phyloP scores from a whole-genome alignment of 2,113 vertebrate species.

The Phodopus roborovskii region DNA sequence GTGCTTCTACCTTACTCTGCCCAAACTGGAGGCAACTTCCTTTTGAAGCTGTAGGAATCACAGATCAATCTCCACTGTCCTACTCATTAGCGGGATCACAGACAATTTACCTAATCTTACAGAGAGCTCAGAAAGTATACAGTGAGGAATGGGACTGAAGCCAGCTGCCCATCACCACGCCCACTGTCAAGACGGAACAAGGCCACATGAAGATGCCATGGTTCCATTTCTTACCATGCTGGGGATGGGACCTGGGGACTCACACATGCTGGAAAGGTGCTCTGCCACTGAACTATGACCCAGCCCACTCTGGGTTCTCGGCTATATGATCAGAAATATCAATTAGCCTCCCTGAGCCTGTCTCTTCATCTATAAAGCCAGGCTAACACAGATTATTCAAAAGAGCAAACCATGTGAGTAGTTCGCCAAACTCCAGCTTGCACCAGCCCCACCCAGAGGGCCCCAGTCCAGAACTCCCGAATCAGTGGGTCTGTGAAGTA shows the following conservation, averaged over 20 bases:
- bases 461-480: background rate
- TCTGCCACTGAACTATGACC: background rate
- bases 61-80: background rate
- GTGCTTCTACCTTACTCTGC: background rate
- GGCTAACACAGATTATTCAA: background rate
- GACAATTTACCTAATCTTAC: background rate
- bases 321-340: background rate
- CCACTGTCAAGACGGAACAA: background rate
- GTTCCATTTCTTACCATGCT: background rate
- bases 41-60: background rate
- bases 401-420: background rate
- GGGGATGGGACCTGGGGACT: background rate
- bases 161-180: background rate
- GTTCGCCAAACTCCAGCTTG: background rate
- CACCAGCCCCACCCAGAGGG: background rate
- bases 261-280: background rate
- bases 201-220: background rate
- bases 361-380: background rate
- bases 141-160: background rate
- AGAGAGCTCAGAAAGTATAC: background rate
- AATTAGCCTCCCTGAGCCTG: background rate
- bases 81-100: background rate
- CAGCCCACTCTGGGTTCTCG: background rate
- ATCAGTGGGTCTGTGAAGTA: background rate
- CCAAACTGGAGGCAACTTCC: background rate